Evolutionary conservation across 2,797 vertebrate species (phyloP), one percentile per base, ranked within the genome.

Genomic region (Varecia variegata): DNA sequence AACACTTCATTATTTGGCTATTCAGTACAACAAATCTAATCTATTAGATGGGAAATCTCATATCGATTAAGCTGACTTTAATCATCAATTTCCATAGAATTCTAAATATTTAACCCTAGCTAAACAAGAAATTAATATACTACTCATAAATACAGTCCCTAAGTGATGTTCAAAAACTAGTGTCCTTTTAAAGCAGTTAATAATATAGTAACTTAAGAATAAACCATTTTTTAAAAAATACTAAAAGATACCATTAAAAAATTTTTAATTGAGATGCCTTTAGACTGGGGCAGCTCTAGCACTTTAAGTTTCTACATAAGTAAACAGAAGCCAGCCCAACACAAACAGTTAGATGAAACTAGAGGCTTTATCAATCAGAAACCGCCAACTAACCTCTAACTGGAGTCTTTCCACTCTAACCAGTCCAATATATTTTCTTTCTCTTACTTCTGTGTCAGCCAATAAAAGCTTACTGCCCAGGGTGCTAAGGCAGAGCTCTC

Each of bases 41-140:
- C 43, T 73, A 77, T 40, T 70, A 35, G 60, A 18, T 70, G 13
- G n/a, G 7, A 87, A 93, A 60, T 50, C 68, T 82, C 71, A 80
- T 80, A 70, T 45, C 56, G 67, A 93, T 80, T 90, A 93, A 88
- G 52, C 25, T 88, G 14, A 91, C 47, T 82, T 73, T 81, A 96
- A 70, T 56, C 45, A 84, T 50, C 38, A 68, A 40, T 35, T 30
- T 89, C 89, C 77, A 82, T 83, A 87, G 7, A 86, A 73, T 25
- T 40, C 82, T 71, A 92, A 87, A 88, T 18, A 93, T 30, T 95
- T 47, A 35, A 90, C 56, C 68, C 43, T 52, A 90, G 32, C 18
- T 86, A 89, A 95, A 85, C 9, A 94, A 80, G 62, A 93, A 86
- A 56, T 60, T n/a, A 70, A 65, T 17, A 56, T 9, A 87, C 20